Evolutionary conservation across 2,888 invertebrate genomes (phyloP), one percentile per base, ranked within the genome.

Genomic region (Vanessa cardui): DNA sequence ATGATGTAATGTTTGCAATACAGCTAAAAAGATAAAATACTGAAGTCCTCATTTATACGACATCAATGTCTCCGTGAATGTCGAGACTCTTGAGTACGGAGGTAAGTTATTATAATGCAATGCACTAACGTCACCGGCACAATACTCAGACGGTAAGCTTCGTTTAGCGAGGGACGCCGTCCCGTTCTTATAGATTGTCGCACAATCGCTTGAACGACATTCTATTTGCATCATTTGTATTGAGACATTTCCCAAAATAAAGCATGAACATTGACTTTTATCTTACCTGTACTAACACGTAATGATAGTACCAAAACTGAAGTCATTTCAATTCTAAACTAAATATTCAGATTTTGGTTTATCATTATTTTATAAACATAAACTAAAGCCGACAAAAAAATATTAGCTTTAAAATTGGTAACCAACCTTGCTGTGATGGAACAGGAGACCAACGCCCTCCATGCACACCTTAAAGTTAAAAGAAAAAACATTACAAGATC

Each of bases 371-470:
- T 54, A 80, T 82, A 86, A 85, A 87, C 81, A 77, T 75, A 80
- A 74, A 84, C 86, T 77, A 65, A 93, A 92, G 90, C 90, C 80
- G 85, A 92, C 87, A 86, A 85, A 88, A 88, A 85, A 74, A 78
- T 64, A 76, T 73, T 71, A 83, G 69, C 72, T 75, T 73, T 69
- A 73, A 20, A 63, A 50, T 50, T 39, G 60, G 65, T 62, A 50
- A 84, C 87, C 89, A 96, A 99, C 99, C 98, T 99, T 99, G 96
- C 99, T 99, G 92, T 99, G 98, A 81, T 98, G 99, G 94, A 99
- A 99, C 82, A 99, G 96, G 78, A 99, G 96, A 79, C 99, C 99
- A 82, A 99, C 99, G 83, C 99, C 99, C 93, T 99, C 99, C 96
- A 99, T 98, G 95, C 99, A 99, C 87, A 99, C 99, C 92, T 92